Evolutionary conservation across 2,797 vertebrate genomes (phyloP).

Genomic region (Hippoglossus hippoglossus): DNA sequence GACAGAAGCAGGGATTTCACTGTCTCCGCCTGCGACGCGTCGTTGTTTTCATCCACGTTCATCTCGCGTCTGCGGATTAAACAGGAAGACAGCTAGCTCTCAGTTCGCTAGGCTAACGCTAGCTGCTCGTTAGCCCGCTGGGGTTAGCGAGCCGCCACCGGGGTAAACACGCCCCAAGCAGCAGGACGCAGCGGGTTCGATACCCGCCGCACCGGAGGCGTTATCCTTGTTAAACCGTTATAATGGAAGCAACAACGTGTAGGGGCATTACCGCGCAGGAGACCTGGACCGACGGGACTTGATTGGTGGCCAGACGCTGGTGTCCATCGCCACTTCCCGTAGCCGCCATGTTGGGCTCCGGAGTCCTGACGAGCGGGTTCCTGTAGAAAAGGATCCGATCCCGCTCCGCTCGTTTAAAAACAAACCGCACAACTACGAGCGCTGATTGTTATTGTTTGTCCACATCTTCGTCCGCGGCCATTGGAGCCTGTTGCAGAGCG

Average conservation of each 20-base stretch:
- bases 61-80: background rate
- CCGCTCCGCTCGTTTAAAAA: background rate
- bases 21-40: slow-evolving; percentile 1
- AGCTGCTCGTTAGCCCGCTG: slow-evolving; percentile 35
- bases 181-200: fast-evolving
- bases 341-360: slow-evolving; percentile 52
- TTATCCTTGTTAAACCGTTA: background rate
- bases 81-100: slow-evolving; percentile 26
- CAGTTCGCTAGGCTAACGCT: slow-evolving; percentile 60
- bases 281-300: slow-evolving; percentile 34
- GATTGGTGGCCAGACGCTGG: slow-evolving; percentile 46
- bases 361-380: background rate
- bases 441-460: too few species aligned
- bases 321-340: slow-evolving; percentile 62
- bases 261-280: slow-evolving; percentile 65
- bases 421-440: fast-evolving
- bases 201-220: fast-evolving
- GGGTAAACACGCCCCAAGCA: too few species aligned
- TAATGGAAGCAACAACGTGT: slow-evolving; percentile 32
- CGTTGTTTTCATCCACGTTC: slow-evolving; percentile 23
- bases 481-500: slow-evolving; percentile 10
- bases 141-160: slow-evolving; percentile 7
- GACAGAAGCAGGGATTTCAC: fast-evolving
- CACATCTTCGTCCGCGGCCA: background rate
- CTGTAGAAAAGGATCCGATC: too few species aligned